These are phyloP conservation scores for Glomeris marginata DNA, from an alignment of 2,888 invertebrate species.

Conservation along the genomic window DNA sequence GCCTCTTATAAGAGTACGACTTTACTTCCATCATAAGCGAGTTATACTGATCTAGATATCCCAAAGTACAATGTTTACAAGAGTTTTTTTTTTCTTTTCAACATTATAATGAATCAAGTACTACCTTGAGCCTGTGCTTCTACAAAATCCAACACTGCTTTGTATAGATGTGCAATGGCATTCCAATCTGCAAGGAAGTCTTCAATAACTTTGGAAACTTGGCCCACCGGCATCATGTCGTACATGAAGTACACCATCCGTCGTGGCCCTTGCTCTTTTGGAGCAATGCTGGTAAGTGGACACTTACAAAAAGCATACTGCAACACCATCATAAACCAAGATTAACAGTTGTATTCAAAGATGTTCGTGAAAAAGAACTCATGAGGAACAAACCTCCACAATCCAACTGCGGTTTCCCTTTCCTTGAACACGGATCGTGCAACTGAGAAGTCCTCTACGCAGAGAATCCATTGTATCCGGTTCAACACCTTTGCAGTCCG, in stretches of 20 bases:
- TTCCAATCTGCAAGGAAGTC: slow-evolving; percentile 81
- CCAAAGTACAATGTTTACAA: neutral
- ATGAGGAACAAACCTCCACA: slow-evolving; percentile 74
- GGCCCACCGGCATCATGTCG: slow-evolving; percentile 73
- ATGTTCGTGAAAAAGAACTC: neutral
- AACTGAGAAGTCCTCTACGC: slow-evolving; percentile 62
- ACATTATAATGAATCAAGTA: slow-evolving; percentile 12
- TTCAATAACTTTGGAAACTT: slow-evolving; percentile 62
- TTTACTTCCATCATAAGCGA: slow-evolving; percentile 45
- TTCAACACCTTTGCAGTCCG: slow-evolving; percentile 26
- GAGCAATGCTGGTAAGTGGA: slow-evolving; percentile 25
- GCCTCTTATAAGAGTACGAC: slow-evolving; percentile 81
- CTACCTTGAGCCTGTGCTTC: slow-evolving; percentile 47
- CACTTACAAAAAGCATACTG: slow-evolving; percentile 29
- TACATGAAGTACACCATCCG: slow-evolving; percentile 81
- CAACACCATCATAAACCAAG: slow-evolving; percentile 11
- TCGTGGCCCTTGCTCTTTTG: slow-evolving; percentile 34
- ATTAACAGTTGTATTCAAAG: slow-evolving; percentile 9
- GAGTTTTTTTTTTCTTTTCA: neutral
- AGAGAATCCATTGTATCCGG: slow-evolving; percentile 41
- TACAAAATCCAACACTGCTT: slow-evolving; percentile 65
- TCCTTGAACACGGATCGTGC: slow-evolving; percentile 41
- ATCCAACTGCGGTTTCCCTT: slow-evolving; percentile 50
- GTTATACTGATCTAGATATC: neutral
- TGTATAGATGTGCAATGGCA: slow-evolving; percentile 76